Evolutionary conservation across 2,888 invertebrate genomes (phyloP).

Genomic region (Aethes cnicana): DNA sequence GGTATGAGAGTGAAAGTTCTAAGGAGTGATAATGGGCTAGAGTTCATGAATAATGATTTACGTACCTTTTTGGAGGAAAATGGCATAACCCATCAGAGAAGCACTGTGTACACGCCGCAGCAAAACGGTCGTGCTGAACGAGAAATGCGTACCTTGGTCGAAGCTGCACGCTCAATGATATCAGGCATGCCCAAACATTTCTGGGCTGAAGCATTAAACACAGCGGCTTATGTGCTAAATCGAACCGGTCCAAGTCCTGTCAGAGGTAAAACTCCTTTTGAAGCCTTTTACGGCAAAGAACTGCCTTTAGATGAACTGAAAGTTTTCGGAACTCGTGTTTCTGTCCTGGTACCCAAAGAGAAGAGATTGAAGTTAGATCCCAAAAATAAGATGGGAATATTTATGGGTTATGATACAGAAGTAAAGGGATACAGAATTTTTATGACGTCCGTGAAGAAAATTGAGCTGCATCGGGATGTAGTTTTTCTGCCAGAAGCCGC

Average conservation of each 20-base stretch:
- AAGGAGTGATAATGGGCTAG: not conserved
- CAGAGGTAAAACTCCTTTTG: not conserved
- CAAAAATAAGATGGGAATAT: conserved; percentile 1
- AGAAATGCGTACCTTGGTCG: conserved; percentile 33
- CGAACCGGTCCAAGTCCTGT: not conserved
- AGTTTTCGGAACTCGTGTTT: conserved; percentile 1
- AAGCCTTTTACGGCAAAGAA: not conserved
- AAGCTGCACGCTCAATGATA: conserved; percentile 32
- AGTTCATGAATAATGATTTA: not conserved
- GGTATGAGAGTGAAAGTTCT: not conserved
- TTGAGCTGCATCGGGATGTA: not conserved
- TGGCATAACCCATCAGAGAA: not conserved
- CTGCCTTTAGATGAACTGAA: not conserved
- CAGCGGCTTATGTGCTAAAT: conserved; percentile 36
- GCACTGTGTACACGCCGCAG: conserved; percentile 29
- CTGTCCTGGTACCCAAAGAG: conserved; percentile 7
- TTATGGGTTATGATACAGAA: not conserved
- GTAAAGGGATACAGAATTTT: not conserved
- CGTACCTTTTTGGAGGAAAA: not conserved
- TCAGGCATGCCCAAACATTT: conserved; percentile 29
- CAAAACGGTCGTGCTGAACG: conserved; percentile 42
- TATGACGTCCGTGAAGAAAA: not conserved
- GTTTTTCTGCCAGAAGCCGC: not conserved
- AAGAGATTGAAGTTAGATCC: conserved; percentile 8
- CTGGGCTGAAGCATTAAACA: conserved; percentile 37